Evolutionary conservation across 2,888 invertebrate species (phyloP).

Genomic region (Cyaniris semiargus): DNA sequence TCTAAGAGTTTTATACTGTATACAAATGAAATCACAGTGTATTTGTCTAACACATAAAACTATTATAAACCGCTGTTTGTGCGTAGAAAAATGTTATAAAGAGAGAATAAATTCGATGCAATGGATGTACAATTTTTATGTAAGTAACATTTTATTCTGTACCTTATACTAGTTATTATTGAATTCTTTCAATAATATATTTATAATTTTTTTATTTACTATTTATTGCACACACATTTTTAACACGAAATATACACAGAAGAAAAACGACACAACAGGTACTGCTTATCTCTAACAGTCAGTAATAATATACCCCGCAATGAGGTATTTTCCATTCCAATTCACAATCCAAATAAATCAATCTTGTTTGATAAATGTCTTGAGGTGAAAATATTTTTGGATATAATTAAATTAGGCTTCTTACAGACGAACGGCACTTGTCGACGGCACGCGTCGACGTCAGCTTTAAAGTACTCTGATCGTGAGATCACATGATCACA

Average conservation of each 20-base stretch:
- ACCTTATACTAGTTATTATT: constrained; percentile 4
- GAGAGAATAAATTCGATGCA: constrained; percentile 76
- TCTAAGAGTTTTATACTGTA: constrained; percentile 78
- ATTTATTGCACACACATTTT: too few species aligned
- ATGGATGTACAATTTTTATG: constrained; percentile 75
- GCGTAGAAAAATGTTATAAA: constrained; percentile 71
- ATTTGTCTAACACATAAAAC: constrained; percentile 74
- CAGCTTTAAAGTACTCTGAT: too few species aligned
- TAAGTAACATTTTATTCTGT: constrained; percentile 54
- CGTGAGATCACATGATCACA: too few species aligned
- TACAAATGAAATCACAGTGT: constrained; percentile 77
- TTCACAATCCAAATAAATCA: too few species aligned
- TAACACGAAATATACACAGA: too few species aligned
- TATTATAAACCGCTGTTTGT: constrained; percentile 76
- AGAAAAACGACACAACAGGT: too few species aligned
- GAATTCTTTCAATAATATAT: background rate
- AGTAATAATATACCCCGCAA: background rate
- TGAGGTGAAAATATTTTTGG: background rate
- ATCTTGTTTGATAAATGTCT: background rate
- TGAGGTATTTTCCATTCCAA: too few species aligned
- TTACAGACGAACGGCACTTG: too few species aligned
- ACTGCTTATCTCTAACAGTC: too few species aligned
- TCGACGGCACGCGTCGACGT: too few species aligned
- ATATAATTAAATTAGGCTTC: background rate
- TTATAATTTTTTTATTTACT: too few species aligned